Evolutionary conservation across 53 echinoderm and acorn worm genomes (phyloP).

Genomic region (Crossaster papposus): DNA sequence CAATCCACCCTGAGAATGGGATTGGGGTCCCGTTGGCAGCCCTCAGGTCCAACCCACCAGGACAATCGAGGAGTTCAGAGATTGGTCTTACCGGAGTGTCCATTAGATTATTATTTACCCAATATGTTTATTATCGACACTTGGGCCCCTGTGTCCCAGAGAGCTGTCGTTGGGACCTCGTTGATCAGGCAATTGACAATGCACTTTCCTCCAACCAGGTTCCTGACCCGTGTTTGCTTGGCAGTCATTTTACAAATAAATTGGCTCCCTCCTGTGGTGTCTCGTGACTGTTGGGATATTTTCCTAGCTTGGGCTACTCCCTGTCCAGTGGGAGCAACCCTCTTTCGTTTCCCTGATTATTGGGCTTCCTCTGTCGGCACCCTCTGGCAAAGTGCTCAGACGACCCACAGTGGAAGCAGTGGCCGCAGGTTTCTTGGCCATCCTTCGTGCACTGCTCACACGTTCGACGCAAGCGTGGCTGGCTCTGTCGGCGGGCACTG

Average conservation of each 20-base stretch:
- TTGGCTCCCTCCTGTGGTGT: background rate
- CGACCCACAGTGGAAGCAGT: slow-evolving; percentile 22
- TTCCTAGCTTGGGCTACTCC: background rate
- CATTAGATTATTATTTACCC: slow-evolving; percentile 14
- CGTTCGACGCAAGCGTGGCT: background rate
- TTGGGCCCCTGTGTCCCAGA: slow-evolving; percentile 65
- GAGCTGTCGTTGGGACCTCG: background rate
- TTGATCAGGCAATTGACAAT: slow-evolving; percentile 20
- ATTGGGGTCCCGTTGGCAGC: slow-evolving; percentile 32
- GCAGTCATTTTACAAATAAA: slow-evolving; percentile 14
- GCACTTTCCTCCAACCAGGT: slow-evolving; percentile 33
- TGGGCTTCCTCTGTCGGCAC: background rate
- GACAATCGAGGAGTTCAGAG: background rate
- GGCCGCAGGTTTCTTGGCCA: background rate
- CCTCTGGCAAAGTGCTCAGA: background rate
- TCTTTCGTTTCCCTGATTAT: slow-evolving; percentile 17
- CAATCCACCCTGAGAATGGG: slow-evolving; percentile 30
- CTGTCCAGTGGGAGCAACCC: slow-evolving; percentile 42
- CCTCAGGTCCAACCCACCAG: background rate
- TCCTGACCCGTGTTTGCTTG: background rate
- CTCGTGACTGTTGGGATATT: background rate
- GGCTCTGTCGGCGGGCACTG: background rate
- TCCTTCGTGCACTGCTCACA: background rate
- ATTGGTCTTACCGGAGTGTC: slow-evolving; percentile 10
- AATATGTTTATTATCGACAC: slow-evolving; percentile 28